Conservation (phyloP, 2,113 vertebrate genomes). For the Pangasianodon gigas region DNA sequence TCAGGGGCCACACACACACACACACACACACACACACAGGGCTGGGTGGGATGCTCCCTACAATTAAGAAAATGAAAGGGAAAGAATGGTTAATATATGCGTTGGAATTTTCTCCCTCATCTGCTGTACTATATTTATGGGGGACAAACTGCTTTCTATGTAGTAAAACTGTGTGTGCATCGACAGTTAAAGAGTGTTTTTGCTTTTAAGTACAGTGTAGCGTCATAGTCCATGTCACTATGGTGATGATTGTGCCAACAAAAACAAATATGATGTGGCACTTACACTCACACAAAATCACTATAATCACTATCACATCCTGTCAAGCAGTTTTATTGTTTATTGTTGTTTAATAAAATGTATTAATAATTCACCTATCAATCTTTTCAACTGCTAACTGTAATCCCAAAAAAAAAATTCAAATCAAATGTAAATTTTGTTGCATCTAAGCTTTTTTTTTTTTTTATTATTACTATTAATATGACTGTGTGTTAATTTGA, state of each 20-base stretch:
- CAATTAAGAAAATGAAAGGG: conserved; percentile 50
- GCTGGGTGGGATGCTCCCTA: conserved; percentile 34
- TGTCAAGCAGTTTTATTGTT: neutral
- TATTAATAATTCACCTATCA: neutral
- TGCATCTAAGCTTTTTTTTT: neutral
- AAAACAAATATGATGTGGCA: neutral
- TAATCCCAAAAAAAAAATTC: neutral
- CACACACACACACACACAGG: conserved; percentile 8
- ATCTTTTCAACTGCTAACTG: neutral
- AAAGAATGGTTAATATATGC: conserved; percentile 39
- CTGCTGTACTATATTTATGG: conserved; percentile 36
- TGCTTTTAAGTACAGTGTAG: neutral
- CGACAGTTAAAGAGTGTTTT: conserved; percentile 18
- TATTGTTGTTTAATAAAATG: neutral
- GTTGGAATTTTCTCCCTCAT: conserved; percentile 17
- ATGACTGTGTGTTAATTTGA: neutral
- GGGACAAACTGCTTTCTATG: conserved; percentile 10
- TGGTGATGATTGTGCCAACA: neutral
- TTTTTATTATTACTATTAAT: neutral
- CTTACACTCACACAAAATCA: neutral
- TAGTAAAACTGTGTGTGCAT: neutral
- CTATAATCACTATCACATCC: neutral
- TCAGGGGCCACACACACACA: neutral
- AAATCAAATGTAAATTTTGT: neutral
- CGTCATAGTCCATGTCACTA: neutral